Base-by-base conservation (phyloP, 2,888 invertebrate species). In the Caenorhabditis sulstoni region DNA sequence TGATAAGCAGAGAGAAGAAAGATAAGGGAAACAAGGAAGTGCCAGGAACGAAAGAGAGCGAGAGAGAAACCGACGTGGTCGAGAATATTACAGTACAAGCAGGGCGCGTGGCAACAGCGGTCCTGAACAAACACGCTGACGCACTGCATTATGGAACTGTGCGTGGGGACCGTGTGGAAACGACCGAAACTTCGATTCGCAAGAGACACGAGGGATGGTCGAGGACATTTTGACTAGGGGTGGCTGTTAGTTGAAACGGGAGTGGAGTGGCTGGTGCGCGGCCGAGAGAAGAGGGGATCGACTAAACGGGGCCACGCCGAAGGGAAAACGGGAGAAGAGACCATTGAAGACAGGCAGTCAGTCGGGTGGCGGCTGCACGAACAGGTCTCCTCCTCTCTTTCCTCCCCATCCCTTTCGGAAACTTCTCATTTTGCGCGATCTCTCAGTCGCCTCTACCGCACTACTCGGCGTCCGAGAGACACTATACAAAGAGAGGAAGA, bases 391-490 rank as follows among this genome's bases (percentile, higher is more conserved):
- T 22, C 49, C 49, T 44, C 29, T 7, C 29, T 29, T 29, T 57
- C 57, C 61, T 55, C 61, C n/a, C 35, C 57, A 41, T 65, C 64
- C 58, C 73, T 73, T 73, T 64, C 64, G 55, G 73, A 73, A 73
- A 73, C 73, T 73, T 71, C 71, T 71, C 71, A 71, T 71, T 73
- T 73, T 73, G 73, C 73, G 73, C 64, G 64, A 73, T 73, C 73
- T 64, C 50, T 73, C 62, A 4, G 57, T 64, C 71, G 29, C 55
- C 57, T 71, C 71, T 73, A 73, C 73, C 73, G 73, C 73, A 65
- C 73, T 73, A 73, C 64, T 64, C 62, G 57, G 29, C 29, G 29
- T 5, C 41, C 61, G 73, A 55, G 73, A 64, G 62, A 71, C 50
- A 64, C 73, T 73, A 65, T 73, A 64, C 73, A 73, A 73, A 73